Conservation (phyloP, 1,140 invertebrate species). For the Drosophila albomicans region DNA sequence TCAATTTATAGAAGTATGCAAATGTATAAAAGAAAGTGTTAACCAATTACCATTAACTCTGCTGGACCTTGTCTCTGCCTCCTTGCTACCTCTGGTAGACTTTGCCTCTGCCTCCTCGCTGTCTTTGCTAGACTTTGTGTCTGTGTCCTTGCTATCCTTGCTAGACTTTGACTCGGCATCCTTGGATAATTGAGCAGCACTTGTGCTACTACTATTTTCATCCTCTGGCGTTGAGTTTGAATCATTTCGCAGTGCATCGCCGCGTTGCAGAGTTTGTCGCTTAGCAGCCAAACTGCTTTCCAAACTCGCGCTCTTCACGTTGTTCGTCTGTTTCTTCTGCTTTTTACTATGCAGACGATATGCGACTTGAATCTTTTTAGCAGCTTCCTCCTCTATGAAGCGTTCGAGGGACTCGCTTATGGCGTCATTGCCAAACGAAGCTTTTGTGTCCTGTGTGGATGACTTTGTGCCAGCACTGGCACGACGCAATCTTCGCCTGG, state of each 20-base stretch:
- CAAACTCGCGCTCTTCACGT: constrained; percentile 45
- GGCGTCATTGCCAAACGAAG: constrained; percentile 80
- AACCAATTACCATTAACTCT: constrained; percentile 38
- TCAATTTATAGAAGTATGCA: neutral
- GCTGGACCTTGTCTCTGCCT: neutral
- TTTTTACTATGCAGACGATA: constrained; percentile 55
- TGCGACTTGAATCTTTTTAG: constrained; percentile 68
- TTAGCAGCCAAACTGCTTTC: constrained; percentile 69
- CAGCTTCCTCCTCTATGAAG: constrained; percentile 79
- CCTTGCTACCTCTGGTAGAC: constrained; percentile 1
- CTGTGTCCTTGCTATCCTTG: neutral
- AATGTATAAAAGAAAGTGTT: neutral
- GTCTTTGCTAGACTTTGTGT: neutral
- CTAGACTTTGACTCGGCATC: neutral
- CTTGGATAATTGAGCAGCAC: constrained; percentile 17
- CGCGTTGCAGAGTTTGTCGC: constrained; percentile 74
- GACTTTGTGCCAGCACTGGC: constrained; percentile 74
- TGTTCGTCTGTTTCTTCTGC: constrained; percentile 30
- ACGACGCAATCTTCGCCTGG: constrained; percentile 63
- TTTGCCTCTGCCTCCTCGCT: neutral
- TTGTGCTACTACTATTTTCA: constrained; percentile 49
- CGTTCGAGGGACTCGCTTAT: constrained; percentile 79
- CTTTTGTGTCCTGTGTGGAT: constrained; percentile 64
- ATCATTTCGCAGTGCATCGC: constrained; percentile 75
- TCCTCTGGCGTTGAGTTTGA: constrained; percentile 78